A percentile compares a stretch with the other conserved stretches of the same genome.
Conservation (phyloP, 1,140 invertebrate genomes). For the Ostrea edulis region DNA sequence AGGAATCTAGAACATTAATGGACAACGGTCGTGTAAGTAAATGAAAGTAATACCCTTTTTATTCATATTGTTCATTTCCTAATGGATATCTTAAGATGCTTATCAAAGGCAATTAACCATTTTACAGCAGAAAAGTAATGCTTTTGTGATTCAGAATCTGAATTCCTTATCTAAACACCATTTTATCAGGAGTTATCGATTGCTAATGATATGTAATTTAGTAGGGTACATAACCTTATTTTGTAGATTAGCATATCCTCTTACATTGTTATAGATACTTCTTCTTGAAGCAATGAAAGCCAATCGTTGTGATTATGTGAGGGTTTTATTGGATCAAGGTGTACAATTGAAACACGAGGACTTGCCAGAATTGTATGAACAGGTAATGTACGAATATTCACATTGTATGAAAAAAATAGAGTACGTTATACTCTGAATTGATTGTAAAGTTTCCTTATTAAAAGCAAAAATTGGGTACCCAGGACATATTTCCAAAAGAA, state of each 20-base stretch:
- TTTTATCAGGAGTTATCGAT: too few species aligned
- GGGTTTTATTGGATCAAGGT: conserved; percentile 37
- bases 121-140: too few species aligned
- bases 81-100: too few species aligned
- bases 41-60: neutral
- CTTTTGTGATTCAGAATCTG: too few species aligned
- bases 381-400: neutral
- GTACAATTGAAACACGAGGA: neutral
- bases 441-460: neutral
- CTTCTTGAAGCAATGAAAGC: conserved; percentile 36
- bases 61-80: too few species aligned
- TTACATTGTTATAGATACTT: neutral
- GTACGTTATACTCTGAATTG: neutral
- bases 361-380: conserved; percentile 31
- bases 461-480: neutral
- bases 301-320: conserved; percentile 38
- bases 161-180: neutral
- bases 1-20: neutral
- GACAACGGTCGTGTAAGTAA: neutral
- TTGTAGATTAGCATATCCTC: neutral
- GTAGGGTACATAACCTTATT: too few species aligned
- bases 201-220: neutral
- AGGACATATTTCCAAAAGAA: neutral
- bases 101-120: neutral
- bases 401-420: neutral